Evolutionary conservation across 2,888 invertebrate species (phyloP).

Genomic region (Tinea pellionella): DNA sequence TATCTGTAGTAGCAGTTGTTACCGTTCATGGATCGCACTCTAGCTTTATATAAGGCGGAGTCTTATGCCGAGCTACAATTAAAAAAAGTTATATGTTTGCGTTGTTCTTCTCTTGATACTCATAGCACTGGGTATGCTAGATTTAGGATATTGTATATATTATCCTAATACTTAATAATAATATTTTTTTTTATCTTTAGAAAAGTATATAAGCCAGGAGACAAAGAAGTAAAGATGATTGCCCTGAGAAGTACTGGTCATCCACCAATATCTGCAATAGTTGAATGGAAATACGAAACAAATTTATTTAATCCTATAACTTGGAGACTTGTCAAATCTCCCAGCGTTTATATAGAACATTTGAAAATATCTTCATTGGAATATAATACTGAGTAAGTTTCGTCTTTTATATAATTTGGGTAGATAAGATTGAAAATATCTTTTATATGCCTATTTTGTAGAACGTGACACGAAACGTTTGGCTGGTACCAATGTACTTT

Average conservation of each 20-base stretch:
- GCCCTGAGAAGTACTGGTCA: conserved; percentile 74
- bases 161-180: too few species aligned
- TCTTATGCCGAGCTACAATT: too few species aligned
- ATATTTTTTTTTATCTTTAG: conserved; percentile 28
- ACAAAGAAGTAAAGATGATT: conserved; percentile 74
- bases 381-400: conserved; percentile 72
- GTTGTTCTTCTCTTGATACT: too few species aligned
- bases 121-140: too few species aligned
- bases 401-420: background rate
- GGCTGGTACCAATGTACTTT: background rate
- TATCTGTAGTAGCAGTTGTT: too few species aligned
- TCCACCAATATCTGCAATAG: conserved; percentile 74
- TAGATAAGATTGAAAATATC: background rate
- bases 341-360: conserved; percentile 79
- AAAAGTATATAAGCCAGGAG: conserved; percentile 79
- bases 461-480: background rate
- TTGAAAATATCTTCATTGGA: conserved; percentile 80
- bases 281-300: conserved; percentile 84
- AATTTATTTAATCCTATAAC: conserved; percentile 85
- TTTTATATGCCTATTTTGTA: background rate
- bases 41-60: too few species aligned
- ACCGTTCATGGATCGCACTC: too few species aligned
- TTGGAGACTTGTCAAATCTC: conserved; percentile 81
- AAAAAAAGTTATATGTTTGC: too few species aligned
- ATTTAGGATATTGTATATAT: too few species aligned